These are phyloP conservation scores for Lepidochitona cinerea DNA, from an alignment of 2,888 invertebrate genomes.

Conservation along the genomic window DNA sequence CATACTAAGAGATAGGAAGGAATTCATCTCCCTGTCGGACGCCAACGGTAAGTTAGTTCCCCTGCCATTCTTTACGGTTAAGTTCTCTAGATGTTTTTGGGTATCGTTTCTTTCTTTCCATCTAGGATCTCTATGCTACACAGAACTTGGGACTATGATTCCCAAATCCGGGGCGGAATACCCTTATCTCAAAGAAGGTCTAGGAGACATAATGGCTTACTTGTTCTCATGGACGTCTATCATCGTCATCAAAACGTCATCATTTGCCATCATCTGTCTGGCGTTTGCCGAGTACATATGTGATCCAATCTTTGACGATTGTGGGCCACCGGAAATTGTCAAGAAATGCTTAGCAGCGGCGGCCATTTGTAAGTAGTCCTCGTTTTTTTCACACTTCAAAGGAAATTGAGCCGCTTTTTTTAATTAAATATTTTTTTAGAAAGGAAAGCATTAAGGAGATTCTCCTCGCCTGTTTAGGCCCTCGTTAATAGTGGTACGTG, in stretches of 20 bases:
- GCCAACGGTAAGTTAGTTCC: no score
- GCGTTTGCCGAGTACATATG: constrained; percentile 45
- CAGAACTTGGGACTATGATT: constrained; percentile 95
- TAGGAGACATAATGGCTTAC: constrained; percentile 84
- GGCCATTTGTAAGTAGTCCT: constrained; percentile 25
- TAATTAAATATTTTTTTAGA: no score
- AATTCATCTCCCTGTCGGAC: no score
- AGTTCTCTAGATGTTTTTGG: no score
- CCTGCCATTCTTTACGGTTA: no score
- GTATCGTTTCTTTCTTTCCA: background rate
- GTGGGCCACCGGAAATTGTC: constrained; percentile 33
- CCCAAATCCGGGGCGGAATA: constrained; percentile 96
- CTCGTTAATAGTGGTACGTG: no score
- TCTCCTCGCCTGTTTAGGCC: no score
- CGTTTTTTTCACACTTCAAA: no score
- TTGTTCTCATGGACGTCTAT: constrained; percentile 76
- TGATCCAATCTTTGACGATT: constrained; percentile 40
- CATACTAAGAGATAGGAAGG: no score
- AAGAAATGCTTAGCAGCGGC: constrained; percentile 29
- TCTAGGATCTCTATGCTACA: constrained; percentile 91
- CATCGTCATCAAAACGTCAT: constrained; percentile 51
- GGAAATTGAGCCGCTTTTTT: no score
- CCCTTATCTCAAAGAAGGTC: constrained; percentile 96
- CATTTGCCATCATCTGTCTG: constrained; percentile 70
- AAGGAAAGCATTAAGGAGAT: no score